Evolutionary conservation across 2,797 vertebrate species (phyloP).

Genomic region (Mallotus villosus): DNA sequence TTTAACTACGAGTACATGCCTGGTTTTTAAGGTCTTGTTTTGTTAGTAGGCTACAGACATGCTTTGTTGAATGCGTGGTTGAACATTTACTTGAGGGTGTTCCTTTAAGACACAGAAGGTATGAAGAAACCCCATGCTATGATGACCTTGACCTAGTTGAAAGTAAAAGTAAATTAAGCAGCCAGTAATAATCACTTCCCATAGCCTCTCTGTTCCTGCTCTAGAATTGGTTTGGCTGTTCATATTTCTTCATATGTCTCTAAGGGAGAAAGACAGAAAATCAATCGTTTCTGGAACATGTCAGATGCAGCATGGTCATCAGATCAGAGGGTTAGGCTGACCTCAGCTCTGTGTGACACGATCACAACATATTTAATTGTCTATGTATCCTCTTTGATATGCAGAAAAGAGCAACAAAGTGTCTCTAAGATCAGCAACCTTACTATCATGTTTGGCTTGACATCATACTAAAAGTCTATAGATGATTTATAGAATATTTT

Average conservation of each 20-base stretch:
- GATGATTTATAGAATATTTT: not conserved
- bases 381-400: not conserved
- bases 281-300: slow-evolving; percentile 20
- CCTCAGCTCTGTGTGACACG: not conserved
- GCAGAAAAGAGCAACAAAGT: not conserved
- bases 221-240: not conserved
- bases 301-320: not conserved
- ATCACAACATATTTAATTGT: not conserved
- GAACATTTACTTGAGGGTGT: not conserved
- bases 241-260: slow-evolving; percentile 3
- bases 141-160: slow-evolving; percentile 19
- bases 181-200: slow-evolving; percentile 5
- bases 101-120: not conserved
- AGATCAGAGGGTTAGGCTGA: not conserved
- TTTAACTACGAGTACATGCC: not conserved
- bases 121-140: slow-evolving; percentile 1
- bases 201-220: not conserved
- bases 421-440: not conserved
- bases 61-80: not conserved
- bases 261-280: slow-evolving; percentile 16
- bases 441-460: too few species aligned
- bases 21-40: not conserved
- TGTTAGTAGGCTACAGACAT: not conserved
- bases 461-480: too few species aligned
- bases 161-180: slow-evolving; percentile 9